These are phyloP conservation scores for Anniella stebbinsi DNA, from an alignment of 2,797 vertebrate species.

Conservation along the genomic window DNA sequence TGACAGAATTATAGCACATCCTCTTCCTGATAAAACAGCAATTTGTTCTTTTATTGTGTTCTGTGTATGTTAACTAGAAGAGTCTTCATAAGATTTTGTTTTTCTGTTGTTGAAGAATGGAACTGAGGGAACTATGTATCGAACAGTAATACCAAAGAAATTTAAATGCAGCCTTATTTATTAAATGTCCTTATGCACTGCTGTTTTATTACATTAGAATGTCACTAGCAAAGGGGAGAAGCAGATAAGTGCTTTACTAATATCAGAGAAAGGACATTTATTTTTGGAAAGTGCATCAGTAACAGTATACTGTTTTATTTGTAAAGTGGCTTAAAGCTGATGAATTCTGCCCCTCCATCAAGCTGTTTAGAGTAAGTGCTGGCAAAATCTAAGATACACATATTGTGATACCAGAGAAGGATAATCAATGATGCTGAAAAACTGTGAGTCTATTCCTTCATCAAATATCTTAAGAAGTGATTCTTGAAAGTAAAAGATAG, in stretches of 20 bases:
- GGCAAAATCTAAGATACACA: constrained; percentile 6
- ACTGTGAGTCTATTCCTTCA: not conserved
- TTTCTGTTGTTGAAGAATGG: not conserved
- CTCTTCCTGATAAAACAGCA: not conserved
- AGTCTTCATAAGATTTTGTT: constrained; percentile 5
- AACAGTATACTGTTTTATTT: constrained; percentile 26
- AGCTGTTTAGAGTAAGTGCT: not conserved
- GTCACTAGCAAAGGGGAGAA: not conserved
- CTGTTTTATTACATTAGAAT: constrained; percentile 24
- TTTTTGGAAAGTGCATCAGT: constrained; percentile 33
- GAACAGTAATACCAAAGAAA: constrained; percentile 14
- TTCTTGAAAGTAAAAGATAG: constrained; percentile 1
- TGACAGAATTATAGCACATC: constrained; percentile 31
- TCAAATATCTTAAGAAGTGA: constrained; percentile 20
- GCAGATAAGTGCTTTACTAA: constrained; percentile 1
- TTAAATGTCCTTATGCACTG: not conserved
- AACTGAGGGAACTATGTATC: not conserved
- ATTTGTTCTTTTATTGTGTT: constrained; percentile 12
- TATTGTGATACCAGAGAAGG: not conserved
- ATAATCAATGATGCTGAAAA: constrained; percentile 14
- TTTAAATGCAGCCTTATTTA: constrained; percentile 25
- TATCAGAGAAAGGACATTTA: constrained; percentile 5
- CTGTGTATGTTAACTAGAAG: constrained; percentile 38
- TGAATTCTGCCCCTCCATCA: not conserved
- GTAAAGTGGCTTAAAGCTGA: constrained; percentile 9